phyloP scores from a whole-genome alignment of 2,888 invertebrate genomes.

The Plebejus argus region DNA sequence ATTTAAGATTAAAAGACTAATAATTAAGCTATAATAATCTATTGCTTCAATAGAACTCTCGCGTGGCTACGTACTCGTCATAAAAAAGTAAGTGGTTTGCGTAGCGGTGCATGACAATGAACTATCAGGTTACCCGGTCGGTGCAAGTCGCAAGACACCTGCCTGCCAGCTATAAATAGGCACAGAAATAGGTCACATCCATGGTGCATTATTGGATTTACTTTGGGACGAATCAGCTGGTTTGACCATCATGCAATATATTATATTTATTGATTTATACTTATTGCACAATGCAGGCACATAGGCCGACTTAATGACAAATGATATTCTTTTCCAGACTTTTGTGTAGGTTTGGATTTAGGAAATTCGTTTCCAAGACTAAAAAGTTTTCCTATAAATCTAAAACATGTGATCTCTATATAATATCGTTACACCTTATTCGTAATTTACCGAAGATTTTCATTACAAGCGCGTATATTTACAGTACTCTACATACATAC shows the following conservation, averaged over 20 bases:
- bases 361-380: too few species aligned
- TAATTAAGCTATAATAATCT: too few species aligned
- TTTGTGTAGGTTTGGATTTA: too few species aligned
- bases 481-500: not conserved
- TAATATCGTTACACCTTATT: not conserved
- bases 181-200: not conserved
- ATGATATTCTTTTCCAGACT: too few species aligned
- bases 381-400: too few species aligned
- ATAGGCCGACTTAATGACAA: too few species aligned
- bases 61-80: not conserved
- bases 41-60: not conserved
- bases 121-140: conserved; percentile 17
- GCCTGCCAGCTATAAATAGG: not conserved
- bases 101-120: conserved; percentile 21
- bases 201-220: not conserved
- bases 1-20: too few species aligned
- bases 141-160: too few species aligned
- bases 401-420: too few species aligned
- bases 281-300: too few species aligned
- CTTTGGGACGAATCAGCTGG: not conserved
- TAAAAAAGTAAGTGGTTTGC: conserved; percentile 8
- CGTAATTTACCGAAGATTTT: not conserved
- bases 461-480: not conserved
- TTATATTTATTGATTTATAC: too few species aligned
- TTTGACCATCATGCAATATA: not conserved